phyloP scores from a whole-genome alignment of 92 coral and sea anemone genomes.

The Porites lobata region DNA sequence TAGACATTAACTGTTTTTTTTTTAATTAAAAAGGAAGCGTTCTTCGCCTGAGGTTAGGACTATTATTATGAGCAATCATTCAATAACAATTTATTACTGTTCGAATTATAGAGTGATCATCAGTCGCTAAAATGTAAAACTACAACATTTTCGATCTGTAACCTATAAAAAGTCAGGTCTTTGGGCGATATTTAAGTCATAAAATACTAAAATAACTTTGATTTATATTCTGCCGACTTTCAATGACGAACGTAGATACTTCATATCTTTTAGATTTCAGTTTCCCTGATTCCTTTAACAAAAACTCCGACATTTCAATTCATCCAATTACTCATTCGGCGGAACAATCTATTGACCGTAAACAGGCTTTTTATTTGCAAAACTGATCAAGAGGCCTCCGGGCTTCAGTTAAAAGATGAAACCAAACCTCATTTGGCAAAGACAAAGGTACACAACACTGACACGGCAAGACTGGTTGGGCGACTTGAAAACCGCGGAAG shows the following conservation, averaged over 20 bases:
- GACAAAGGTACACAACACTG: too few species aligned
- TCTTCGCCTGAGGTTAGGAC: neutral
- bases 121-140: neutral
- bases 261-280: neutral
- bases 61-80: neutral
- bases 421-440: too few species aligned
- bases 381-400: constrained; percentile 21
- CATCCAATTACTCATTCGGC: neutral
- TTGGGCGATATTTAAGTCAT: neutral
- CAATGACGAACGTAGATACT: neutral
- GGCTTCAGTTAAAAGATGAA: neutral
- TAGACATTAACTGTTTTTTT: neutral
- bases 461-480: too few species aligned
- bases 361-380: constrained; percentile 16
- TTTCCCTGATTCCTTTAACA: neutral
- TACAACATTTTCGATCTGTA: too few species aligned
- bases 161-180: neutral
- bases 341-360: constrained; percentile 23
- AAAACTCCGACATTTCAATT: constrained; percentile 16
- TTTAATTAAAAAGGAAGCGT: constrained; percentile 4
- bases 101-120: neutral
- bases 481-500: too few species aligned
- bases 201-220: too few species aligned
- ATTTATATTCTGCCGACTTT: neutral
- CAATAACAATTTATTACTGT: neutral